phyloP scores from a whole-genome alignment of 2,888 invertebrate species.

The Polydrusus cervinus region DNA sequence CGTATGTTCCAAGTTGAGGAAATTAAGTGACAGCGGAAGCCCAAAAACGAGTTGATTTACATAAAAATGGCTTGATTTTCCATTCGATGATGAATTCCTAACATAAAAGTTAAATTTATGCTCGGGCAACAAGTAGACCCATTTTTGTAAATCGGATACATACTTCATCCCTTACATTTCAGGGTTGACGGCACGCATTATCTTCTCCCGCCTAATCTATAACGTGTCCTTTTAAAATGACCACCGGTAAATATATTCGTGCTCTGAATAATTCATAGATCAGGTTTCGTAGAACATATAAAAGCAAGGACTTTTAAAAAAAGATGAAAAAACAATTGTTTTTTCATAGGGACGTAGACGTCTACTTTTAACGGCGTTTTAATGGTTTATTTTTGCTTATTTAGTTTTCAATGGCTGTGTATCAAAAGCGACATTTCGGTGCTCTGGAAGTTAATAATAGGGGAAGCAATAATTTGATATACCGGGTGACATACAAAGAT shows the following conservation, averaged over 20 bases:
- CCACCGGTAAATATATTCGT: conserved; percentile 63
- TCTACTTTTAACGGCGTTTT: conserved; percentile 19
- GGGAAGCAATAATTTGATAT: background rate
- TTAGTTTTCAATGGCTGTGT: conserved; percentile 1
- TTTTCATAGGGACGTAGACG: background rate
- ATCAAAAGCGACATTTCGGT: background rate
- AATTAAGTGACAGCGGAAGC: no score
- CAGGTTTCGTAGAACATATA: conserved; percentile 10
- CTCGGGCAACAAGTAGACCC: conserved; percentile 29
- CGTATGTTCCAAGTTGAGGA: no score
- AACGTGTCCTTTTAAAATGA: conserved; percentile 54
- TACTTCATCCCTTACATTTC: conserved; percentile 23
- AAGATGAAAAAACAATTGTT: conserved; percentile 9
- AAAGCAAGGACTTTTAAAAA: conserved; percentile 17
- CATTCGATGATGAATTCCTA: no score
- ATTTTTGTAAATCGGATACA: conserved; percentile 6
- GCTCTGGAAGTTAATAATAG: background rate
- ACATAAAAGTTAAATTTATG: conserved; percentile 14
- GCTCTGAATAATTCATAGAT: conserved; percentile 62
- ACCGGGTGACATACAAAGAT: no score
- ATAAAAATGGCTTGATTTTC: no score
- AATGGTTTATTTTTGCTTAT: conserved; percentile 13
- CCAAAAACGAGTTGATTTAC: no score
- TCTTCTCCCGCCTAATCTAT: conserved; percentile 30
- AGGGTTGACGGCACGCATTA: conserved; percentile 35